Percentiles rank a stretch among this genome's conserved stretches.
Conservation (phyloP, 2,113 vertebrate genomes). For the Fregetta grallaria region DNA sequence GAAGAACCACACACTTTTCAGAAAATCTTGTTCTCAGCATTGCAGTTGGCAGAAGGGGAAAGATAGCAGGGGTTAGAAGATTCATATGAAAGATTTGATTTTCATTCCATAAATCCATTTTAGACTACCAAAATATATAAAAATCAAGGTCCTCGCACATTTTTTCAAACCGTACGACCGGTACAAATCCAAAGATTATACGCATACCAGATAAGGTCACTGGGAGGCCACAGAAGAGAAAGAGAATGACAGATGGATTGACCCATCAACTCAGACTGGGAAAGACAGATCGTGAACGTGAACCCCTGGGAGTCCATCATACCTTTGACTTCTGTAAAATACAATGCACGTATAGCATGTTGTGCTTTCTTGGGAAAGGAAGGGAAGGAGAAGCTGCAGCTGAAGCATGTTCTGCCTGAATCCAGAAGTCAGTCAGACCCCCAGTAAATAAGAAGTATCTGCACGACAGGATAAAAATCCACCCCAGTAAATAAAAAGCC, state of each 20-base stretch:
- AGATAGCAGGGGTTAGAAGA: not conserved
- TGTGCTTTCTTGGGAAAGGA: not conserved
- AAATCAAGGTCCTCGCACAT: not conserved
- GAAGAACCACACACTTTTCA: not conserved
- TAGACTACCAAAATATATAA: not conserved
- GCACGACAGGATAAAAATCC: not conserved
- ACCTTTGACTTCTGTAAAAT: not conserved
- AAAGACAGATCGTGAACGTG: fast-evolving
- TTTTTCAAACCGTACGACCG: not conserved
- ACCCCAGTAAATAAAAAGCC: not conserved
- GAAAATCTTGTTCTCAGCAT: not conserved
- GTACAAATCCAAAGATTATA: not conserved
- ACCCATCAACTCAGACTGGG: not conserved
- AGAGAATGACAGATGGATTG: not conserved
- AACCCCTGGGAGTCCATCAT: not conserved
- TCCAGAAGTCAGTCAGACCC: not conserved
- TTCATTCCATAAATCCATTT: not conserved
- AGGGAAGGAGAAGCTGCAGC: not conserved
- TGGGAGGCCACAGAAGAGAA: not conserved
- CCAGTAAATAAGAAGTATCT: not conserved
- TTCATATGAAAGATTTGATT: not conserved
- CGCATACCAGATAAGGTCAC: not conserved
- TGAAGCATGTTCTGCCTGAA: not conserved
- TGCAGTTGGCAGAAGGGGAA: not conserved
- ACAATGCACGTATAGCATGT: fast-evolving